These are phyloP conservation scores for Galerucella pusilla DNA, from an alignment of 2,888 invertebrate genomes.

Conservation along the genomic window DNA sequence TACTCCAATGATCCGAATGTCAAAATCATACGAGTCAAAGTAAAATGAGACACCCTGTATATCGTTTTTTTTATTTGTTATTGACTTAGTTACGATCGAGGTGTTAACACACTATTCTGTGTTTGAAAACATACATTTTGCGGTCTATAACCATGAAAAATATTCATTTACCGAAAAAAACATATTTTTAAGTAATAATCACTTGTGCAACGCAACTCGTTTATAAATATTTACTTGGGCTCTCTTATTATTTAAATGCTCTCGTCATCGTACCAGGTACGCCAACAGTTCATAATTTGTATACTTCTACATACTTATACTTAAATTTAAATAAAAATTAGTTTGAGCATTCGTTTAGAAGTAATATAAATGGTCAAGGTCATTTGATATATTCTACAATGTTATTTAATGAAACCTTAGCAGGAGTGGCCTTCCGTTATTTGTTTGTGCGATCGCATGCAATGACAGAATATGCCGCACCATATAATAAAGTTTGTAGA, in stretches of 20 bases:
- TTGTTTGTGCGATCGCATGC: no score
- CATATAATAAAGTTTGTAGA: no score
- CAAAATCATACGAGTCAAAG: no score
- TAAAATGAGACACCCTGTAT: no score
- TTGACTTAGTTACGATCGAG: no score
- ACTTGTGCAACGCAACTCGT: neutral
- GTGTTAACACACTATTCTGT: neutral
- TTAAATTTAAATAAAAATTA: slow-evolving; percentile 9
- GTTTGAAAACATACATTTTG: neutral
- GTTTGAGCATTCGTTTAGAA: neutral
- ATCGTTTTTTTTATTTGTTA: no score
- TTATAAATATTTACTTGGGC: neutral
- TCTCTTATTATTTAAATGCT: neutral
- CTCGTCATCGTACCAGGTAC: slow-evolving; percentile 7
- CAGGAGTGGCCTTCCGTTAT: no score
- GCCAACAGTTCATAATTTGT: neutral
- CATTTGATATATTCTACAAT: slow-evolving; percentile 5
- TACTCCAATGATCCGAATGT: no score
- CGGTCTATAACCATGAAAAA: neutral
- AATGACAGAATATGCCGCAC: no score
- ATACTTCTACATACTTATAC: neutral
- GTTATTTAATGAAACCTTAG: neutral
- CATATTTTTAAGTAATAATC: neutral
- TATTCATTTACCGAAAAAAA: neutral
- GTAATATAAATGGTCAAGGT: slow-evolving; percentile 21